Evolutionary conservation across 2,113 vertebrate genomes (phyloP).

Genomic region (Nicator chloris): DNA sequence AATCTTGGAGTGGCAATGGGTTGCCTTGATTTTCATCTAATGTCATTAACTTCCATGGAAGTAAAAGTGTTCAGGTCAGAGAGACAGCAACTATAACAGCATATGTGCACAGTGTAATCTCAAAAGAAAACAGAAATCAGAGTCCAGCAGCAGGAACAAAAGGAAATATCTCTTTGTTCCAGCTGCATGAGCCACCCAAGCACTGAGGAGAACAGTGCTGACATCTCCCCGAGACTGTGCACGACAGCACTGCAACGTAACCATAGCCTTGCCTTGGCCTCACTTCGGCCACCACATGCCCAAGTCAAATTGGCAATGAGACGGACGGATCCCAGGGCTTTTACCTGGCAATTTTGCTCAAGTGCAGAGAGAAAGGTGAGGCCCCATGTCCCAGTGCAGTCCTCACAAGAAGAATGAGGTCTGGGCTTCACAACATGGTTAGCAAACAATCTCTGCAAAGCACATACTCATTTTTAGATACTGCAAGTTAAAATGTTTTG

Average conservation of each 20-base stretch:
- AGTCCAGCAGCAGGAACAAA: neutral
- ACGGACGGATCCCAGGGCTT: neutral
- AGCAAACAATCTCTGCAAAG: neutral
- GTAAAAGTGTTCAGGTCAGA: neutral
- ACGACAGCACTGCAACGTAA: rapidly evolving
- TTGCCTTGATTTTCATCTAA: neutral
- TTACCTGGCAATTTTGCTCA: neutral
- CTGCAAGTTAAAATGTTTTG: neutral
- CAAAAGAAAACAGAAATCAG: neutral
- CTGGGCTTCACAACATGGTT: neutral
- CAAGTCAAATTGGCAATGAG: neutral
- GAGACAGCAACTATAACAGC: neutral
- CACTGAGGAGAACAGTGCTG: neutral
- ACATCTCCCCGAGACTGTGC: neutral
- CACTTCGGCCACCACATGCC: neutral
- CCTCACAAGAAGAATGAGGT: neutral
- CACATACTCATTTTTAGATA: neutral
- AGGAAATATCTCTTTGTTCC: neutral
- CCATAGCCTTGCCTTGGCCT: neutral
- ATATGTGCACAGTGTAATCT: neutral
- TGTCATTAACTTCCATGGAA: neutral
- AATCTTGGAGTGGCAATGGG: neutral
- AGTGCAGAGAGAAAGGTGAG: neutral
- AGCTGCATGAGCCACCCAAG: neutral
- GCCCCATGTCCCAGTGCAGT: neutral